phyloP scores from a whole-genome alignment of 2,888 invertebrate genomes.

The Margaritifera margaritifera region DNA sequence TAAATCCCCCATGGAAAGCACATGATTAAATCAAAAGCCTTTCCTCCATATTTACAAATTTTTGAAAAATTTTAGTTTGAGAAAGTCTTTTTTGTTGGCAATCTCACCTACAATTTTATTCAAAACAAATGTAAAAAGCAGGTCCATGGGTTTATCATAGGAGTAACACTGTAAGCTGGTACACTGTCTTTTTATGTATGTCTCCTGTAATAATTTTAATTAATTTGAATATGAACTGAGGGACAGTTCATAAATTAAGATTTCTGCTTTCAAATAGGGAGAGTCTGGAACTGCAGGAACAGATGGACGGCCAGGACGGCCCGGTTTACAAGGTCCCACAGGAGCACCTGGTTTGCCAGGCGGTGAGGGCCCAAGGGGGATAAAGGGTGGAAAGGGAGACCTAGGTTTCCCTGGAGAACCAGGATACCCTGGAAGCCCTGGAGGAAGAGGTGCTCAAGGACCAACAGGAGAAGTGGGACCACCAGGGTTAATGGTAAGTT shows the following conservation, averaged over 20 bases:
- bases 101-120: too few species aligned
- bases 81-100: too few species aligned
- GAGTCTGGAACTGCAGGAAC: conserved; percentile 74
- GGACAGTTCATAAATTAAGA: neutral
- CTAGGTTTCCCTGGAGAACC: conserved; percentile 70
- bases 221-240: too few species aligned
- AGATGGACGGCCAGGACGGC: conserved; percentile 60
- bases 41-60: too few species aligned
- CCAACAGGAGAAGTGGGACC: conserved; percentile 49
- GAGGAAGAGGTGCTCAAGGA: conserved; percentile 69
- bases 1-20: too few species aligned
- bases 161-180: too few species aligned
- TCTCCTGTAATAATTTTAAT: neutral
- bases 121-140: too few species aligned
- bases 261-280: conserved; percentile 76
- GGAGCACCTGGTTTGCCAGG: conserved; percentile 50
- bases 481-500: conserved; percentile 48
- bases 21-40: too few species aligned
- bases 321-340: conserved; percentile 58
- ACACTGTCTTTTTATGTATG: neutral
- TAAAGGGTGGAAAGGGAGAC: conserved; percentile 48
- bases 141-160: too few species aligned
- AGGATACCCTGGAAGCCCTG: conserved; percentile 68
- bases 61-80: too few species aligned
- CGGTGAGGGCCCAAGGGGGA: conserved; percentile 40